Evolutionary conservation across 1,140 invertebrate species (phyloP).

Genomic region (Listronotus oregonensis): DNA sequence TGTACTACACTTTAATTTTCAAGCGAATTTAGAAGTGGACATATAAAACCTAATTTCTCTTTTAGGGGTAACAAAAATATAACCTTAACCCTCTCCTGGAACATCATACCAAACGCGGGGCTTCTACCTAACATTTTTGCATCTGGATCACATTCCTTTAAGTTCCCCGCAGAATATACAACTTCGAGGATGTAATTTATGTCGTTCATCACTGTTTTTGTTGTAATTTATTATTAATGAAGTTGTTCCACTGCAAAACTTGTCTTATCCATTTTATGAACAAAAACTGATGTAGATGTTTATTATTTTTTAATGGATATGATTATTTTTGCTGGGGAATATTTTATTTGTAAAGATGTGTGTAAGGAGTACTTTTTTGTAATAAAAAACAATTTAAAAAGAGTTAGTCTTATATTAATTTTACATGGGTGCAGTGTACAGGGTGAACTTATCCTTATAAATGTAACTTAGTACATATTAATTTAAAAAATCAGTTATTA

Average conservation of each 20-base stretch:
- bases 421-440: slow-evolving; percentile 1
- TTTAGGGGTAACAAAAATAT: slow-evolving; percentile 91
- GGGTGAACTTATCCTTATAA: background rate
- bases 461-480: background rate
- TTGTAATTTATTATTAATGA: background rate
- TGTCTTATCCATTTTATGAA: background rate
- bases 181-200: slow-evolving; percentile 69
- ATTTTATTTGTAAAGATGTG: background rate
- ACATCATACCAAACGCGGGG: slow-evolving; percentile 98
- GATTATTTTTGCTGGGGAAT: too few relatives aligned
- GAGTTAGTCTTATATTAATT: slow-evolving; percentile 25
- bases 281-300: background rate
- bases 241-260: too few relatives aligned
- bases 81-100: slow-evolving; percentile 93
- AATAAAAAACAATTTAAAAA: slow-evolving; percentile 14
- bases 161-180: slow-evolving; percentile 89
- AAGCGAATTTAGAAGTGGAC: too few relatives aligned
- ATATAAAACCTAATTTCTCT: slow-evolving; percentile 47
- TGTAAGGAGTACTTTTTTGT: background rate
- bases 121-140: slow-evolving; percentile 85
- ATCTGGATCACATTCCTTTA: slow-evolving; percentile 81
- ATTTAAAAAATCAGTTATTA: too few relatives aligned
- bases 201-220: slow-evolving; percentile 21
- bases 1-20: too few relatives aligned
- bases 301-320: too few relatives aligned